Evolutionary conservation across 2,113 vertebrate species (phyloP).

Genomic region (Leptosomus discolor): DNA sequence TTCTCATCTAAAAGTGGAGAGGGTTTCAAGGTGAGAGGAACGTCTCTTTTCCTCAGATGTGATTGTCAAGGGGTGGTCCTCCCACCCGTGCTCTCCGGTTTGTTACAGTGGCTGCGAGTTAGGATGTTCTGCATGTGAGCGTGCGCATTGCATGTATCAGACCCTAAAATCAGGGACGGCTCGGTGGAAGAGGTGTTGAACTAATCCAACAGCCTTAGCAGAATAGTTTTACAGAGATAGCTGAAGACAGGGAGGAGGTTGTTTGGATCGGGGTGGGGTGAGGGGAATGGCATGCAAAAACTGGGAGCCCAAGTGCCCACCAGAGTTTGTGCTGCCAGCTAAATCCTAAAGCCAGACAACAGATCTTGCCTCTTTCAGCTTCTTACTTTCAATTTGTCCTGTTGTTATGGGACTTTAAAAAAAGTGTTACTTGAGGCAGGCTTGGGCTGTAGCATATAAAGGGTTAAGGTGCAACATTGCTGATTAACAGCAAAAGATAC

Average conservation of each 20-base stretch:
- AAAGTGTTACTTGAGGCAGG: background rate
- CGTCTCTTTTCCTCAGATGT: constrained; percentile 17
- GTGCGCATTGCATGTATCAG: background rate
- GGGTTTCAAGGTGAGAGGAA: constrained; percentile 32
- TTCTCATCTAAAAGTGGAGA: constrained; percentile 38
- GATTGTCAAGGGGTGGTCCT: constrained; percentile 33
- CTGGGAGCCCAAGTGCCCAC: background rate
- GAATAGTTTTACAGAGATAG: background rate
- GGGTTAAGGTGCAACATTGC: background rate
- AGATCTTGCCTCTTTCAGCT: background rate
- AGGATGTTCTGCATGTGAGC: background rate
- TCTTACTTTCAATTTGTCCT: background rate
- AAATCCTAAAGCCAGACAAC: background rate
- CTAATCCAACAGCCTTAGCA: background rate
- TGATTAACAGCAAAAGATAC: background rate
- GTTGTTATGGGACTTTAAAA: background rate
- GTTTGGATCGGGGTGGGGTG: background rate
- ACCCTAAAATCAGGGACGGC: background rate
- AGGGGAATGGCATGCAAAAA: background rate
- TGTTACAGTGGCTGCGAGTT: background rate
- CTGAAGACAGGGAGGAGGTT: background rate
- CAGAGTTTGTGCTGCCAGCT: background rate
- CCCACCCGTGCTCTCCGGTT: background rate
- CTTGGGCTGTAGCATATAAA: background rate
- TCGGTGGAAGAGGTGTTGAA: background rate